Evolutionary conservation across 2,113 vertebrate species (phyloP).

Genomic region (Sterna hirundo): DNA sequence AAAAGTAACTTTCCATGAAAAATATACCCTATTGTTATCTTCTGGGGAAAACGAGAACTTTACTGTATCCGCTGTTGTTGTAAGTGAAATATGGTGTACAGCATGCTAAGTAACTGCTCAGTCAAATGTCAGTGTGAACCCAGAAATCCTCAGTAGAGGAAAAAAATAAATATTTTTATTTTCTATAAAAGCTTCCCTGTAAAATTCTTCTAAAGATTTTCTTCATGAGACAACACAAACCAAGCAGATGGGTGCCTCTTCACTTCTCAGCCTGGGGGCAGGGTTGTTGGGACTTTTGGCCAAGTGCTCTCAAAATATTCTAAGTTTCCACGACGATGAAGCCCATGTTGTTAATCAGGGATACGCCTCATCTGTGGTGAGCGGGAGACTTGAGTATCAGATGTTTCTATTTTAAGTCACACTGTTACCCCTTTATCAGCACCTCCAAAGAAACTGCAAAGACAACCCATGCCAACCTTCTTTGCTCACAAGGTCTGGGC

Average conservation of each 20-base stretch:
- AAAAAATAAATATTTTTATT: constrained; percentile 55
- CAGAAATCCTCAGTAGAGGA: not conserved
- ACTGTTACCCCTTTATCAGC: not conserved
- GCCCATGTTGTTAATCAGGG: not conserved
- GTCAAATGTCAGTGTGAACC: constrained; percentile 16
- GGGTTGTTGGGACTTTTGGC: not conserved
- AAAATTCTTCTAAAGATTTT: constrained; percentile 48
- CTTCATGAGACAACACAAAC: not conserved
- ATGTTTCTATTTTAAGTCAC: not conserved
- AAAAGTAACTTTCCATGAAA: not conserved
- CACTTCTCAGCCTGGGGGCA: not conserved
- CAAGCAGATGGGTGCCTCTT: not conserved
- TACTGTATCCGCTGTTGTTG: not conserved
- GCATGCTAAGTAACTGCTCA: not conserved
- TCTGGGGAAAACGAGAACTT: not conserved
- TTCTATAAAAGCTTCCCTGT: constrained; percentile 50
- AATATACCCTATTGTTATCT: not conserved
- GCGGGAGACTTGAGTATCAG: not conserved
- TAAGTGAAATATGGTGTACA: constrained; percentile 28
- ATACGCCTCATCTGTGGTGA: not conserved
- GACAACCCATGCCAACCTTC: not conserved
- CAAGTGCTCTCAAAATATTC: not conserved
- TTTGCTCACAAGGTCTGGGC: not conserved
- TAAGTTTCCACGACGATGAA: not conserved
- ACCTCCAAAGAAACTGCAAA: not conserved